These are phyloP conservation scores for Phenganax marumi DNA, from an alignment of 92 coral and sea anemone genomes.

Conservation along the genomic window DNA sequence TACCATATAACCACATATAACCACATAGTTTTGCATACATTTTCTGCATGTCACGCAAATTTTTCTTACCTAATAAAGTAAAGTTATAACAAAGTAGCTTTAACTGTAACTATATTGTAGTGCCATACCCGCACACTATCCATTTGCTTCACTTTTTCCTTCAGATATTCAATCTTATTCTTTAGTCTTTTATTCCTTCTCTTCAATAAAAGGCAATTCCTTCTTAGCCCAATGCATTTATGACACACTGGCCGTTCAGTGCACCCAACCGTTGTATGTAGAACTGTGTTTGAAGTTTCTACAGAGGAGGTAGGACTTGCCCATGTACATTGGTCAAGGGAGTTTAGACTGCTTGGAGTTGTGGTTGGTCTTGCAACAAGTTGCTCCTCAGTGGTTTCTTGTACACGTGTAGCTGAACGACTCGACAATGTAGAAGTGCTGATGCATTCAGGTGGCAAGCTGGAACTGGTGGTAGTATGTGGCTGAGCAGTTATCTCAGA, in stretches of 20 bases:
- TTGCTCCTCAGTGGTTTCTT: background rate
- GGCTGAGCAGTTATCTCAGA: background rate
- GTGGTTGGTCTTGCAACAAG: too few species aligned
- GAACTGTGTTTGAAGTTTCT: background rate
- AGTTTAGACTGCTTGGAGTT: too few species aligned
- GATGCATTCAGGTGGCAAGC: background rate
- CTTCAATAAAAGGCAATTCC: background rate
- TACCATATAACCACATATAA: background rate
- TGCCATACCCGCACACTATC: background rate
- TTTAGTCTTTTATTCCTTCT: background rate
- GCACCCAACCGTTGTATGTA: background rate
- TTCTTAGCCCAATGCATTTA: background rate
- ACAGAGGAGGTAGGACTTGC: too few species aligned
- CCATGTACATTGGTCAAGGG: too few species aligned
- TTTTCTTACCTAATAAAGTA: too few species aligned
- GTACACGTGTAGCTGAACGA: background rate
- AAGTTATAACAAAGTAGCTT: background rate
- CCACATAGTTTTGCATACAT: background rate
- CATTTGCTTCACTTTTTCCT: constrained; percentile 7
- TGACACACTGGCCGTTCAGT: background rate
- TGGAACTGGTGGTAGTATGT: background rate
- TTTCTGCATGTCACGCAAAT: background rate
- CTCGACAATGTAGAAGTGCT: background rate
- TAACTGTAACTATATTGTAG: background rate
- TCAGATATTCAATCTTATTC: background rate